Evolutionary conservation across 2,113 vertebrate species (phyloP).

Genomic region (Onychostoma macrolepis): DNA sequence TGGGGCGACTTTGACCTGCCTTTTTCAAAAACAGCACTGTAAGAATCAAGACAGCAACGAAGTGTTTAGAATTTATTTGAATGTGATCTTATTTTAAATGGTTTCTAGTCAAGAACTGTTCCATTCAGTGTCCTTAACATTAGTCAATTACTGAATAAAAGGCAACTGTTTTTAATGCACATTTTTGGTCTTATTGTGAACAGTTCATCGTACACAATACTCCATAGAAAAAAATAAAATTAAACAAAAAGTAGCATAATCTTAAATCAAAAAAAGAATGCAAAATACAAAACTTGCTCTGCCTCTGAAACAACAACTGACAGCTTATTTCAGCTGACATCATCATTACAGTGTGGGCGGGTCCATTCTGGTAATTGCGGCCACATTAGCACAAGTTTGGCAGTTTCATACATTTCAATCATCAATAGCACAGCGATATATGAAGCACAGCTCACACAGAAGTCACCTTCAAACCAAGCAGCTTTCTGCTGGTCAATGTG

Average conservation of each 20-base stretch:
- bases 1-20: constrained; percentile 24
- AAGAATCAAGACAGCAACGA: not conserved
- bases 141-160: not conserved
- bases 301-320: not conserved
- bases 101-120: not conserved
- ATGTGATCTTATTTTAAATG: not conserved
- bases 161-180: not conserved
- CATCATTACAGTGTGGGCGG: not conserved
- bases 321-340: not conserved
- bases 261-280: not conserved
- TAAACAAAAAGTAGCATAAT: not conserved
- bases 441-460: too few species aligned
- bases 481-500: too few species aligned
- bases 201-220: not conserved
- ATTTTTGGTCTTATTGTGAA: not conserved
- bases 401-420: too few species aligned
- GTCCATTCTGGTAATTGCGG: not conserved
- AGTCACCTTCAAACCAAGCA: too few species aligned
- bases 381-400: not conserved
- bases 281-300: not conserved
- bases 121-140: not conserved
- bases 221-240: not conserved
- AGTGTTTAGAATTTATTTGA: not conserved
- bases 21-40: not conserved
- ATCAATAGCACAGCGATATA: too few species aligned